These are phyloP conservation scores for Chaetura pelagica DNA, from an alignment of 2,113 vertebrate species.

Conservation along the genomic window DNA sequence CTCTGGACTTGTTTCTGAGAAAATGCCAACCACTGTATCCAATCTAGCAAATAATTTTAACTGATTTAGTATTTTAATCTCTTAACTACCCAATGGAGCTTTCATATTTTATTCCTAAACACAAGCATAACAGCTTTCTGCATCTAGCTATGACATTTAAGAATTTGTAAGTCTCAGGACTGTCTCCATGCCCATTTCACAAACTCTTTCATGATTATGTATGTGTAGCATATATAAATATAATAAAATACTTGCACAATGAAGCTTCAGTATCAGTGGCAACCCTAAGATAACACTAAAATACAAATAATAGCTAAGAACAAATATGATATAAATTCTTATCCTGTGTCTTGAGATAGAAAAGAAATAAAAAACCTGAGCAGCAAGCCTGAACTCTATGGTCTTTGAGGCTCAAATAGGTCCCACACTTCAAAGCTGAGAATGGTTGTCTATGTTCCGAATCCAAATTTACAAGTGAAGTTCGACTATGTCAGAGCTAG, in stretches of 20 bases:
- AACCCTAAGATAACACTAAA: not conserved
- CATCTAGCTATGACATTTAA: not conserved
- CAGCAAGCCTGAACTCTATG: not conserved
- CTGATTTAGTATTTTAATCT: not conserved
- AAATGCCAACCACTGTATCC: not conserved
- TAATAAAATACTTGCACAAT: not conserved
- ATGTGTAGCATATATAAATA: not conserved
- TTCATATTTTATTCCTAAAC: not conserved
- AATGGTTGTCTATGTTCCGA: conserved; percentile 20
- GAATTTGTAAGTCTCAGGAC: not conserved
- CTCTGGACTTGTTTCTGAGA: not conserved
- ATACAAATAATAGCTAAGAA: not conserved
- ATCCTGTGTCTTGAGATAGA: not conserved
- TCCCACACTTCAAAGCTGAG: conserved; percentile 39
- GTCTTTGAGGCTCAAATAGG: conserved; percentile 9
- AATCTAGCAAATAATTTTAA: not conserved
- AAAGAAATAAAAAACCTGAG: not conserved
- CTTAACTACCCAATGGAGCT: not conserved
- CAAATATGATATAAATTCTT: not conserved
- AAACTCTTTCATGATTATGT: not conserved
- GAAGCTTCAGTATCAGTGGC: not conserved
- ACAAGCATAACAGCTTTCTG: not conserved
- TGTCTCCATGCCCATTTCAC: not conserved
- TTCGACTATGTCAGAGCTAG: conserved; percentile 22
- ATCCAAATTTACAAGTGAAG: conserved; percentile 29